Conservation (phyloP, 2,797 vertebrate species). For the Myotis findleyi region DNA sequence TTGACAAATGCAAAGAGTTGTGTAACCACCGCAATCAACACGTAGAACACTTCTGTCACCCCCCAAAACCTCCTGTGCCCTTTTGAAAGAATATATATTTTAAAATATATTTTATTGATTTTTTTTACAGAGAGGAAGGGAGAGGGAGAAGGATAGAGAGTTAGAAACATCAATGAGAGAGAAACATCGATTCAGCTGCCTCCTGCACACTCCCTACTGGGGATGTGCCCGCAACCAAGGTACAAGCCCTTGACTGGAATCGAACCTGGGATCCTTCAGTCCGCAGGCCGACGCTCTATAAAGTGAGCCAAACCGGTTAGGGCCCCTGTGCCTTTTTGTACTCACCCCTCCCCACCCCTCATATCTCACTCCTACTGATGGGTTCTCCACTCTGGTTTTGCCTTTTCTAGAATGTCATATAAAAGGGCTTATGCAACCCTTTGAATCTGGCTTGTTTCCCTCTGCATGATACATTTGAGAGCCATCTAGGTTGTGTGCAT, state of each 20-base stretch:
- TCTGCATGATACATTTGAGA: neutral
- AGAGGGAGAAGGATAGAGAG: too few relatives aligned
- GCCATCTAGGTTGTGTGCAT: neutral
- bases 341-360: neutral
- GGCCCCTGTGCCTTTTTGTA: neutral
- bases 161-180: too few relatives aligned
- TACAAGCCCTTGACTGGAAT: too few relatives aligned
- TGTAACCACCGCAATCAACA: neutral
- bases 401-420: neutral
- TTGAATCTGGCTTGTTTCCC: neutral
- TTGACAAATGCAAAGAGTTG: neutral
- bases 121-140: too few relatives aligned
- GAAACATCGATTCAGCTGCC: too few relatives aligned
- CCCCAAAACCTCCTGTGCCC: neutral
- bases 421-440: neutral
- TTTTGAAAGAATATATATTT: too few relatives aligned
- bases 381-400: neutral
- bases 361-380: neutral
- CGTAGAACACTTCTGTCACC: neutral
- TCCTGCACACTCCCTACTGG: too few relatives aligned
- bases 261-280: too few relatives aligned
- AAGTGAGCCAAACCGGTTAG: too few relatives aligned
- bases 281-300: too few relatives aligned
- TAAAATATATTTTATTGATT: too few relatives aligned
- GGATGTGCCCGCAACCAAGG: too few relatives aligned